Percentiles rank a stretch among this genome's conserved stretches.
These are phyloP conservation scores for Serinus canaria DNA, from an alignment of 2,113 vertebrate species.

Conservation along the genomic window DNA sequence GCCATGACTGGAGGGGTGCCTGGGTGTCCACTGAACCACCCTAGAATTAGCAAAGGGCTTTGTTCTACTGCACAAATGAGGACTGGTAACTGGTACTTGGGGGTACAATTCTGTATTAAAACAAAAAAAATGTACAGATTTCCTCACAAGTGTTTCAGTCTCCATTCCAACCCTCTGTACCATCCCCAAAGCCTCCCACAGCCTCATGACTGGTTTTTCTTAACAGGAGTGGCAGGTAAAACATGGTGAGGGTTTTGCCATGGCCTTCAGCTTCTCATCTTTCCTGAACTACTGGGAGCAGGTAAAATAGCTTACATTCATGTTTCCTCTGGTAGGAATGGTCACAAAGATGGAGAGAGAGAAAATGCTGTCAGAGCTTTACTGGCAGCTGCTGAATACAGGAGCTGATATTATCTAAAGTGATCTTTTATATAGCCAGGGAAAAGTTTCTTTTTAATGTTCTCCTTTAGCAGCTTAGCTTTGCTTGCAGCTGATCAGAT, in stretches of 20 bases:
- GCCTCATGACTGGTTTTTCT: not conserved
- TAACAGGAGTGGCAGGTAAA: not conserved
- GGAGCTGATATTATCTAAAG: not conserved
- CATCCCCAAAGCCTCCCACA: not conserved
- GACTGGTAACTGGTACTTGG: not conserved
- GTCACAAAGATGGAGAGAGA: not conserved
- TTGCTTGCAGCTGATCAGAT: not conserved
- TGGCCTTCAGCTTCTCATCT: not conserved
- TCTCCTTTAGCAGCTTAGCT: not conserved
- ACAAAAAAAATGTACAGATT: not conserved
- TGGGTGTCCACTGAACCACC: rapidly evolving
- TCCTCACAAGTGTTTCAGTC: not conserved
- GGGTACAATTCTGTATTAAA: not conserved
- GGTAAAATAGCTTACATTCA: not conserved
- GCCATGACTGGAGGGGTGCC: not conserved
- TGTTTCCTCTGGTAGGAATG: not conserved
- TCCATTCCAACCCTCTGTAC: not conserved
- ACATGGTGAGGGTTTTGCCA: rapidly evolving
- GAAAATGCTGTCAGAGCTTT: not conserved
- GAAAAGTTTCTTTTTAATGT: not conserved
- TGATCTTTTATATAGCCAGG: not conserved
- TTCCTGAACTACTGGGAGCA: not conserved
- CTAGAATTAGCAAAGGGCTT: rapidly evolving
- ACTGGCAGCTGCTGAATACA: not conserved
- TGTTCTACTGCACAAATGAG: not conserved